Base-by-base conservation (phyloP, 2,888 invertebrate genomes). In the Prenolepis imparis region DNA sequence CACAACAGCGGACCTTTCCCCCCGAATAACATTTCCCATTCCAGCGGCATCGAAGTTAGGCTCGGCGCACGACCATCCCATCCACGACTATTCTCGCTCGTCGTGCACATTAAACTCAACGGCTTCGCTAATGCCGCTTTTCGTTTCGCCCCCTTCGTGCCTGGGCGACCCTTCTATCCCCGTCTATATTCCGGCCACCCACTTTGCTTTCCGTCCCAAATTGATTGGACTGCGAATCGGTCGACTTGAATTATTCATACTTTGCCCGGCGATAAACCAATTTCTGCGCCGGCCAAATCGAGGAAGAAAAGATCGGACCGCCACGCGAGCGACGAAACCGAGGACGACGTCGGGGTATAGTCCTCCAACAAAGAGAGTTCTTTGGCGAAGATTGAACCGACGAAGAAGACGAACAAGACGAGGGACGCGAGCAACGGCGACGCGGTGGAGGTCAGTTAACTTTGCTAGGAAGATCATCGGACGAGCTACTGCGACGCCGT, bases 221-320 rank as follows among this genome's bases (percentile, higher is more conserved):
- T 93, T 94, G 93, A 94, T 94, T 94, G 93, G 93, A 90, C 93
- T 92, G 91, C 90, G 91, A 93, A 92, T 91, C 91, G 93, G 91
- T 89, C 91, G 90, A 90, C 87, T 88, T 94, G 94, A 94, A 94
- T 94, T 92, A 94, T 94, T 93, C 94, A 94, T 94, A 91, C 91
- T 91, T 93, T 93, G 93, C 92, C 91, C 91, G 89, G 85, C 92
- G 91, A 92, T 93, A 93, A 93, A 93, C 92, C 93, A 93, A 94
- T 94, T 94, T 93, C 91, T 88, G 89, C 88, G 61, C 67, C 90
- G 90, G 89, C 88, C 90, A 90, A 93, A 92, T 92, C 89, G 87
- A 84, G 87, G 87, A 86, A 86, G 87, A 90, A 88, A 87, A 84
- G 86, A 88, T 90, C 86, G 89, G 82, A 73, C 63, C 32, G 87